These are phyloP conservation scores for Craseonycteris thonglongyai DNA, from an alignment of 2,113 vertebrate species.

Conservation along the genomic window DNA sequence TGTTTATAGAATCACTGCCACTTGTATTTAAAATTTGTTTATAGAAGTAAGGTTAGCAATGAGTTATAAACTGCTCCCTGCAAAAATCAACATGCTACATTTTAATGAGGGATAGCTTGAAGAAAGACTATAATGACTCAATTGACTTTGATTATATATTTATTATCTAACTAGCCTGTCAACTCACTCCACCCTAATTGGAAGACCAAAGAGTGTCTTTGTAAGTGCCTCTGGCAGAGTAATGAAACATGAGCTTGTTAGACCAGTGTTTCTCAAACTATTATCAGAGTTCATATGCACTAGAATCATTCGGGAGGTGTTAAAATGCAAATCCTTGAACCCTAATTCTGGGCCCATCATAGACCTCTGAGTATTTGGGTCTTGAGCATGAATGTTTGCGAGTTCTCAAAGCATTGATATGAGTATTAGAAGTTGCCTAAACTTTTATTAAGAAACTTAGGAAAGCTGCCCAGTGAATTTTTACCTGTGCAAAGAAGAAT, in stretches of 20 bases:
- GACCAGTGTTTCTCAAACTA: background rate
- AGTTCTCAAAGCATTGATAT: background rate
- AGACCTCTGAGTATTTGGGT: background rate
- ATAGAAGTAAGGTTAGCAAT: background rate
- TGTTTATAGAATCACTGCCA: conserved; percentile 7
- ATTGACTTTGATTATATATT: conserved; percentile 18
- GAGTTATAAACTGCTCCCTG: background rate
- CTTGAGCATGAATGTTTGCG: background rate
- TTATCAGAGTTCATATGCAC: background rate
- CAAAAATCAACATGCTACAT: background rate
- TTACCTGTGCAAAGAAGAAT: background rate
- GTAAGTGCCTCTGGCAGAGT: background rate
- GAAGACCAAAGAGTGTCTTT: background rate
- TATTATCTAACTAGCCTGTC: background rate
- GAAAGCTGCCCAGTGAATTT: background rate
- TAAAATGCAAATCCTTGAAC: background rate
- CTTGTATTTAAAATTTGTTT: conserved; percentile 15
- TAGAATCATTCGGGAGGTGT: background rate
- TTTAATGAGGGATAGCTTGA: background rate
- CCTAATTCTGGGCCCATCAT: background rate
- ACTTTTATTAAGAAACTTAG: background rate
- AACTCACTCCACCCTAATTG: background rate
- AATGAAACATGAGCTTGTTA: background rate
- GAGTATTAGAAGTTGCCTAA: background rate
- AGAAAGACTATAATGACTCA: background rate